Evolutionary conservation across 2,113 vertebrate genomes (phyloP).

Genomic region (Thymallus thymallus): DNA sequence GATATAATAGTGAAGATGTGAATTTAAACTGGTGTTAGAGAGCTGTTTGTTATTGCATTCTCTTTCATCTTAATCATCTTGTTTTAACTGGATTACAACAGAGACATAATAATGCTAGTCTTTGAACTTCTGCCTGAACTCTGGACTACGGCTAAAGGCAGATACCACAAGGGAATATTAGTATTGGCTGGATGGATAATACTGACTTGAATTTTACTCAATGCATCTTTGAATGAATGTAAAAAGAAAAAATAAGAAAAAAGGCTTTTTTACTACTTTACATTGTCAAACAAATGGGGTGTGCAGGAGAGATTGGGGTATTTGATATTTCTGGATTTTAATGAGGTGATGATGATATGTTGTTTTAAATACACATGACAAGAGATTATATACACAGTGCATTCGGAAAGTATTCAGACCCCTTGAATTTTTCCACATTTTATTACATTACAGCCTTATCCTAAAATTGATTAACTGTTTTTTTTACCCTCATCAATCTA

Average conservation of each 20-base stretch:
- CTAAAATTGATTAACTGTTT: no score
- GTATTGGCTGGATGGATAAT: conserved; percentile 53
- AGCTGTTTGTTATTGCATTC: conserved; percentile 33
- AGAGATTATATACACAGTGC: conserved; percentile 52
- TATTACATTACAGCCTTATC: no score
- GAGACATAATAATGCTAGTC: conserved; percentile 32
- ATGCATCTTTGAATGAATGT: conserved; percentile 73
- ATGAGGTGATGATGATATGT: conserved; percentile 53
- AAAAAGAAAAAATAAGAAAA: conserved; percentile 46
- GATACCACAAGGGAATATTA: conserved; percentile 21
- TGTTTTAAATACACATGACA: conserved; percentile 62
- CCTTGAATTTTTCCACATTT: no score
- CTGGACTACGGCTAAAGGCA: conserved; percentile 31
- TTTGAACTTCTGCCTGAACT: conserved; percentile 39
- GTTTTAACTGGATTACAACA: conserved; percentile 43
- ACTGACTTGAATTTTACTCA: conserved; percentile 72
- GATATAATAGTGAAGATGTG: conserved; percentile 5
- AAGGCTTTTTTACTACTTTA: conserved; percentile 60
- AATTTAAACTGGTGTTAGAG: conserved; percentile 32
- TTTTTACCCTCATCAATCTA: no score
- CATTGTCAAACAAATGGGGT: conserved; percentile 50
- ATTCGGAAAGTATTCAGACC: no score
- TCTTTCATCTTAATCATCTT: conserved; percentile 30
- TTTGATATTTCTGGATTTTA: conserved; percentile 66
- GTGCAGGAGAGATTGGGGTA: conserved; percentile 28